Base-by-base conservation (phyloP, 1,140 invertebrate species). In the Drosophila jambulina region DNA sequence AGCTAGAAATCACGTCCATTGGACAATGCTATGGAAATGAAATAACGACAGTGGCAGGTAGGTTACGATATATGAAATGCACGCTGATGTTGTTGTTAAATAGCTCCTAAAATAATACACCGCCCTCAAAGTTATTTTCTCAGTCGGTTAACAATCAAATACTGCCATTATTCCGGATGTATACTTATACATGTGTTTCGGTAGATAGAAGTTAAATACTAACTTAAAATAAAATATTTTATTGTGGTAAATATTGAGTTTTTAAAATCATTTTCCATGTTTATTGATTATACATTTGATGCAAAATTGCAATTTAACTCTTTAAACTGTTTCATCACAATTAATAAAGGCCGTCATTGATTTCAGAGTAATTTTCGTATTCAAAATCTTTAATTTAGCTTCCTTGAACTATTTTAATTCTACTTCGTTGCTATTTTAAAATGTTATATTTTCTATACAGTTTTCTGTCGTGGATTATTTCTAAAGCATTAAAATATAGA, bases 1-100 rank as follows among this genome's bases (percentile, higher is more conserved):
- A 61, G 56, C 36, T 40, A 54, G 7, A 56, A 75, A 23, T 56
- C 72, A 21, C 38, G 42, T 42, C 32, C 19, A 21, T n/a, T 13
- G 15, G 19, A 46, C n/a, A 38, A 25, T 4, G 19, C 17, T 4
- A 40, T 40, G 43, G 12, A 32, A 42, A 10, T 49, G 3, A 27
- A 43, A 43, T 23, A 13, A 19, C 7, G 6, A 25, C 6, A 1
- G 23, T 17, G 19, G 12, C 13, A 21, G n/a, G 36, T 42, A 27
- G 7, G 17, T 19, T 36, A 17, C 7, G 6, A 13, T 54, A 40
- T 25, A n/a, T 56, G 15, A 7, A 2, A 19, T 19, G n/a, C 5
- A 25, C 25, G 34, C 34, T 17, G 15, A n/a, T 25, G 12, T 54
- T 36, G 32, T 23, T 23, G 38, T 23, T 12, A 38, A 38, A 51